These are phyloP conservation scores for Anthoscopus minutus DNA, from an alignment of 2,113 vertebrate genomes.

Conservation along the genomic window DNA sequence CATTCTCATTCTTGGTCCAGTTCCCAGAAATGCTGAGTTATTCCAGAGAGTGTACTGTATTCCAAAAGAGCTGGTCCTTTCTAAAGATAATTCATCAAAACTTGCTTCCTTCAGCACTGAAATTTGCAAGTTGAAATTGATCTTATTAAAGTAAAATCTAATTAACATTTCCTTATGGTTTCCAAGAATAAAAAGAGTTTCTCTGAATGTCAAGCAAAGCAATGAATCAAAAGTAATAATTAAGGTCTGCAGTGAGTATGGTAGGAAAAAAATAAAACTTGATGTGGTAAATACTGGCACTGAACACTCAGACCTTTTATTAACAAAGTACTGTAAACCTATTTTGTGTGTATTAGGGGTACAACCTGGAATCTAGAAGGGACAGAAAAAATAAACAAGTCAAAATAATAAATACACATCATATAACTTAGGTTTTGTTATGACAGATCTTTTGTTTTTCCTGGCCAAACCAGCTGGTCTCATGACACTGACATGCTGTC, in stretches of 20 bases:
- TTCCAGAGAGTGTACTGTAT: background rate
- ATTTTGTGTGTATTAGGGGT: background rate
- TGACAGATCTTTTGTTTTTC: background rate
- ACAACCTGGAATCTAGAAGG: background rate
- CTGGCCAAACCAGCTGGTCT: background rate
- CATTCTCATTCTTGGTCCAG: background rate
- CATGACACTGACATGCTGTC: background rate
- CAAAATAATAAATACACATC: background rate
- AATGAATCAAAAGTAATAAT: background rate
- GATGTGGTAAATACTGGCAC: background rate
- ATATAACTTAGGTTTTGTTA: background rate
- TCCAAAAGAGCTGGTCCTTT: background rate
- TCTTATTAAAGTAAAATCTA: background rate
- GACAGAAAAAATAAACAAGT: background rate
- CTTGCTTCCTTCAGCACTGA: background rate
- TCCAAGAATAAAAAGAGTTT: background rate
- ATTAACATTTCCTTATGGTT: background rate
- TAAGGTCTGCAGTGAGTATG: fast-evolving
- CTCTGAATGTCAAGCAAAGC: background rate
- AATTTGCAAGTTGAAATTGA: background rate
- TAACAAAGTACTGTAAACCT: background rate
- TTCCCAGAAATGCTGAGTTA: background rate
- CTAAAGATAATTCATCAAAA: background rate
- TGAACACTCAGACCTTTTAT: background rate
- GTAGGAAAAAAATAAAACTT: background rate